These are phyloP conservation scores for Brachionus plicatilis DNA, from an alignment of 1,140 invertebrate species.

Conservation along the genomic window DNA sequence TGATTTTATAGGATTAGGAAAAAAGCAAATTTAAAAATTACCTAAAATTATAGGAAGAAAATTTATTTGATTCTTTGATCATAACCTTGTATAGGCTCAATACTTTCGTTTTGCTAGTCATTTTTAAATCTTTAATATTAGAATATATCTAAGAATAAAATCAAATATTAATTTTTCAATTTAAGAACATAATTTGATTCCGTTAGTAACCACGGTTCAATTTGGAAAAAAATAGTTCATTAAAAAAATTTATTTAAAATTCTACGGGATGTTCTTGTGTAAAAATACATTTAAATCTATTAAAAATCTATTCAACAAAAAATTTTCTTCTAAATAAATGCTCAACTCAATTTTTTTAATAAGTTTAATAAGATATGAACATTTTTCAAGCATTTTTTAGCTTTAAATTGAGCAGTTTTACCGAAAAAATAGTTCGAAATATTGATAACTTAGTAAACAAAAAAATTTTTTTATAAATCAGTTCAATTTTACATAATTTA, in stretches of 20 bases:
- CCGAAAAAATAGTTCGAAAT: neutral
- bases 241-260: constrained; percentile 20
- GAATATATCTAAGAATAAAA: neutral
- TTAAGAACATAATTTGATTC: neutral
- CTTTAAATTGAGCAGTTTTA: neutral
- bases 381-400: neutral
- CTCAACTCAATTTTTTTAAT: neutral
- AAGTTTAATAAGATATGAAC: neutral
- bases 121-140: neutral
- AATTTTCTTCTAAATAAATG: neutral
- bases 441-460: neutral
- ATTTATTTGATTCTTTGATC: constrained; percentile 34
- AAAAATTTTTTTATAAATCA: neutral
- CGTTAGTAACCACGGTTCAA: neutral
- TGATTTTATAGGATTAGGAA: too few species aligned
- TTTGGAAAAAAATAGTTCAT: neutral
- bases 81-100: constrained; percentile 23
- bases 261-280: neutral
- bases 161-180: neutral
- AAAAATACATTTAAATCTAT: neutral
- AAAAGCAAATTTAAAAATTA: neutral
- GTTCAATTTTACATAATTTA: neutral
- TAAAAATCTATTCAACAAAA: neutral
- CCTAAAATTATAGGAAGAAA: constrained; percentile 38
- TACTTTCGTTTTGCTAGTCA: neutral